phyloP scores from a whole-genome alignment of 2,888 invertebrate genomes.

The Coenonympha glycerion region DNA sequence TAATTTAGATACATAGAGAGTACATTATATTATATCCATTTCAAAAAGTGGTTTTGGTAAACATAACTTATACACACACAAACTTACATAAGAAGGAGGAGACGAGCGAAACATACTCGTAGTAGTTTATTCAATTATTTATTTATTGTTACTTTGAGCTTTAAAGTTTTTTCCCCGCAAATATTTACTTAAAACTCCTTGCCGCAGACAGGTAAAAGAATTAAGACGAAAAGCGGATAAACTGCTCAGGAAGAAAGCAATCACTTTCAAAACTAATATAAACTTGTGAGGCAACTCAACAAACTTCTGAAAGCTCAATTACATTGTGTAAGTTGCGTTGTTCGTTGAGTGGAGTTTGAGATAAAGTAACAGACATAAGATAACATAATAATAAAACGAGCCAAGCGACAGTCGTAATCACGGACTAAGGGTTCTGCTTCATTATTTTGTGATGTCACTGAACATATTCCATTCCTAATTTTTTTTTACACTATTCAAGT shows the following conservation, averaged over 20 bases:
- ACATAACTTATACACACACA: too few species aligned
- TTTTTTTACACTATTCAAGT: too few species aligned
- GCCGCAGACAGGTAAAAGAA: not conserved
- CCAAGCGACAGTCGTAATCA: too few species aligned
- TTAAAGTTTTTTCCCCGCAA: not conserved
- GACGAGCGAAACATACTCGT: too few species aligned
- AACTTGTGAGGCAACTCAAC: conserved; percentile 3
- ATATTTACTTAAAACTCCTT: not conserved
- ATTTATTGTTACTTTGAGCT: not conserved
- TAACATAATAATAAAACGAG: not conserved
- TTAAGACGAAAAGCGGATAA: not conserved
- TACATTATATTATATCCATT: too few species aligned
- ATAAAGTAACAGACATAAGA: not conserved
- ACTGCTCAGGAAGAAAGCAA: not conserved
- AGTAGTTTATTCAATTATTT: not conserved
- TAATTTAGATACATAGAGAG: too few species aligned
- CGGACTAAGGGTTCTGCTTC: too few species aligned
- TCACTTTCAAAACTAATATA: conserved; percentile 9
- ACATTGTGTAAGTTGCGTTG: conserved; percentile 8
- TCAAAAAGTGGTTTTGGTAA: too few species aligned
- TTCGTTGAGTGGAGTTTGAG: conserved; percentile 2
- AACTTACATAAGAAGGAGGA: too few species aligned
- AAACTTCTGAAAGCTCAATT: conserved; percentile 8
- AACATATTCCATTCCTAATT: too few species aligned
- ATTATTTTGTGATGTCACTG: too few species aligned